Percentiles rank a stretch among this genome's conserved stretches.
These are phyloP conservation scores for Pogonomyrmex barbatus DNA, from an alignment of 1,140 invertebrate genomes.

Conservation along the genomic window DNA sequence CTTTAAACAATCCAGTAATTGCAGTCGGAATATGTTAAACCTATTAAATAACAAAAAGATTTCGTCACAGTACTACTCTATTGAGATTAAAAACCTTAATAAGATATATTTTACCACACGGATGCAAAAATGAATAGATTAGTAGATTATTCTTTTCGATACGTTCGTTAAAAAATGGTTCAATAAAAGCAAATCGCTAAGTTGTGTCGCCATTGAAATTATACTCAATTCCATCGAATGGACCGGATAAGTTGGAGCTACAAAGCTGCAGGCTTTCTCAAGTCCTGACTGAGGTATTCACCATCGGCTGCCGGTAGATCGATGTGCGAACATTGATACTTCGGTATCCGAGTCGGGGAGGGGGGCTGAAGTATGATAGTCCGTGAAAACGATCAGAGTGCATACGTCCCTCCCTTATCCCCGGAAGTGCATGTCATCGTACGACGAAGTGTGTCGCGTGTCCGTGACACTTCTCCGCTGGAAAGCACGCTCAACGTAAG, in stretches of 20 bases:
- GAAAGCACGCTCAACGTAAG: slow-evolving; percentile 60
- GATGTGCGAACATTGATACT: slow-evolving; percentile 41
- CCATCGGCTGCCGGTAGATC: not conserved
- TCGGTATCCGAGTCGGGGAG: slow-evolving; percentile 12
- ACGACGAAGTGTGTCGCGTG: slow-evolving; percentile 65
- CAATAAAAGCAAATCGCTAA: not conserved
- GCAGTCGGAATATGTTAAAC: slow-evolving; percentile 9
- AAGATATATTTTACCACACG: not conserved
- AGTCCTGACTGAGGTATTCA: slow-evolving; percentile 10
- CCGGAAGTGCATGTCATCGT: slow-evolving; percentile 44
- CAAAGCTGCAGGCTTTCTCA: not conserved
- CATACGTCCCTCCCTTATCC: not conserved
- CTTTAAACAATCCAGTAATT: slow-evolving; percentile 41
- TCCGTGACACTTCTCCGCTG: slow-evolving; percentile 67
- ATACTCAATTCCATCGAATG: not conserved
- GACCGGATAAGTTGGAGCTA: not conserved
- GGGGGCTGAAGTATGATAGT: not conserved
- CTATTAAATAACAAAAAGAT: not conserved
- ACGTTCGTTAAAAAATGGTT: not conserved
- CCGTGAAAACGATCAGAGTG: slow-evolving; percentile 46
- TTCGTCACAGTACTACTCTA: not conserved
- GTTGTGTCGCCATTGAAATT: not conserved
- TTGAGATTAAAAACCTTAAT: not conserved
- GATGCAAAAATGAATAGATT: not conserved
- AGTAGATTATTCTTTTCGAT: not conserved